phyloP scores from a whole-genome alignment of 2,113 vertebrate genomes.

The Oostethus manadensis region DNA sequence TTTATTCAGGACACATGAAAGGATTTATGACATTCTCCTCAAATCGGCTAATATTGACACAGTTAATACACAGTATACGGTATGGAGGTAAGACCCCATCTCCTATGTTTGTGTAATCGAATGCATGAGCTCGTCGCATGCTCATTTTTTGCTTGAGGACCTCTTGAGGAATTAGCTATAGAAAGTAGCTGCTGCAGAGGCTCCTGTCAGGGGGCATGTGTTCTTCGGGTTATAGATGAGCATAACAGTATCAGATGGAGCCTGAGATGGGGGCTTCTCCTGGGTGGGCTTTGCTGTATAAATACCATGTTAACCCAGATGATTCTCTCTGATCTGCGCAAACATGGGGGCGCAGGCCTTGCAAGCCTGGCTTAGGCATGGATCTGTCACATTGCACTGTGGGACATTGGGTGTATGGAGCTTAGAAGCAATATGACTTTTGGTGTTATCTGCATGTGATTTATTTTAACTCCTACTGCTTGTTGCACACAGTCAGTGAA shows the following conservation, averaged over 20 bases:
- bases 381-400: constrained; percentile 61
- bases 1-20: constrained; percentile 2
- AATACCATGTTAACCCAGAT: constrained; percentile 74
- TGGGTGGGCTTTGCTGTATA: constrained; percentile 68
- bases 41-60: constrained; percentile 15
- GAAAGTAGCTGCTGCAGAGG: constrained; percentile 68
- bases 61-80: not conserved
- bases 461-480: constrained; percentile 55
- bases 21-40: constrained; percentile 12
- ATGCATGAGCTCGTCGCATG: constrained; percentile 60
- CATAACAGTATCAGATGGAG: constrained; percentile 76
- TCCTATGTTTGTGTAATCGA: constrained; percentile 20
- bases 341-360: constrained; percentile 67
- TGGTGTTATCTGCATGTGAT: constrained; percentile 51
- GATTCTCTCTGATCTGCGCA: constrained; percentile 75
- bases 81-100: not conserved
- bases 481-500: constrained; percentile 28
- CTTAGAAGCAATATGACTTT: constrained; percentile 49
- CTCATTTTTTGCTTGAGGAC: constrained; percentile 75
- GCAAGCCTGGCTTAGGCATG: constrained; percentile 61
- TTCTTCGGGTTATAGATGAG: constrained; percentile 48
- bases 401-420: constrained; percentile 54
- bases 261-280: constrained; percentile 62
- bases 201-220: constrained; percentile 67
- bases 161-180: constrained; percentile 76